These are phyloP conservation scores for Ochropacha duplaris DNA, from an alignment of 2,888 invertebrate species.

Conservation along the genomic window DNA sequence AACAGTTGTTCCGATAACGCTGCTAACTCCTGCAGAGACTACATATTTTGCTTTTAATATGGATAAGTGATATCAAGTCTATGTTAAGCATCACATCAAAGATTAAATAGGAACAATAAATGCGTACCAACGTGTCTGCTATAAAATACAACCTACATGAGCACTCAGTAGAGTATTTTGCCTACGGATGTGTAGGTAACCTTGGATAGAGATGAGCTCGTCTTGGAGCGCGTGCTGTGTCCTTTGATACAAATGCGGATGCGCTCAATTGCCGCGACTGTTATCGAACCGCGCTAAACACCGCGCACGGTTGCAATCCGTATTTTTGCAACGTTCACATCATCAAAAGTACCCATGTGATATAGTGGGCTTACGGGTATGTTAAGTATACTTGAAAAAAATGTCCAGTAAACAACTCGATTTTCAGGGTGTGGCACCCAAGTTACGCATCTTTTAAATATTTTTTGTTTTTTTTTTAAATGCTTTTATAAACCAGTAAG, in stretches of 20 bases:
- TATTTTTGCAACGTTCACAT: slow-evolving; percentile 26
- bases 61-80: not conserved
- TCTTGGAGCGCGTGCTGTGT: slow-evolving; percentile 76
- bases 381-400: not conserved
- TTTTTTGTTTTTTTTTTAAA: no score
- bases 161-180: slow-evolving; percentile 45
- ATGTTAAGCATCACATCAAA: not conserved
- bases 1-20: not conserved
- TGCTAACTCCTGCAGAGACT: not conserved
- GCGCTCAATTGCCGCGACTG: slow-evolving; percentile 75
- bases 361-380: no score
- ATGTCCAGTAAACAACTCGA: not conserved
- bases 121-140: slow-evolving; percentile 28
- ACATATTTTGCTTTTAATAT: not conserved
- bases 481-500: no score
- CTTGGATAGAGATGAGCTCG: slow-evolving; percentile 72
- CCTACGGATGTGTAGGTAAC: slow-evolving; percentile 66
- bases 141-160: slow-evolving; percentile 48
- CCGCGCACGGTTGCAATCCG: slow-evolving; percentile 64
- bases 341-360: no score
- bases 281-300: slow-evolving; percentile 80
- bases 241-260: slow-evolving; percentile 81
- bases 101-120: not conserved
- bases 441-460: no score
- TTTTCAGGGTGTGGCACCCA: not conserved